These are phyloP conservation scores for Hoplodrina ambigua DNA, from an alignment of 2,888 invertebrate genomes.

Conservation along the genomic window DNA sequence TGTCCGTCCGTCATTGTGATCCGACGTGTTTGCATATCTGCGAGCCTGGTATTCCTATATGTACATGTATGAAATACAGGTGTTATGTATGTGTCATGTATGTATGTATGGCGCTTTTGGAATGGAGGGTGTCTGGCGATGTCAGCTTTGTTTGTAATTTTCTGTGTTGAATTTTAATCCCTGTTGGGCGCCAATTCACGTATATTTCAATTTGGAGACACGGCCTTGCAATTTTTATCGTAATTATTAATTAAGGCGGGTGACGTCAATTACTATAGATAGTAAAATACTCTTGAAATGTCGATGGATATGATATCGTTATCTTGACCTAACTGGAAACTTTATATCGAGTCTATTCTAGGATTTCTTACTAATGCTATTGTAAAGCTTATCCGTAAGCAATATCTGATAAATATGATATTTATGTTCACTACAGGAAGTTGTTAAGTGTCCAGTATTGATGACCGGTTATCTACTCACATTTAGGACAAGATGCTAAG, in stretches of 20 bases:
- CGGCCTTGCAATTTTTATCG: constrained; percentile 4
- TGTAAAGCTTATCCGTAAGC: constrained; percentile 6
- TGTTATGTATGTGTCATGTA: not conserved
- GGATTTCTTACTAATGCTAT: not conserved
- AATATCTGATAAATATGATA: constrained; percentile 23
- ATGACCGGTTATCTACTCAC: constrained; percentile 9
- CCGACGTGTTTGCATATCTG: constrained; percentile 66
- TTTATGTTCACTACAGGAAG: constrained; percentile 24
- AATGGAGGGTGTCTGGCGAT: constrained; percentile 32
- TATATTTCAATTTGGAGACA: constrained; percentile 6
- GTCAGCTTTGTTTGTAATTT: constrained; percentile 37
- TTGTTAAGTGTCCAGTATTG: constrained; percentile 32
- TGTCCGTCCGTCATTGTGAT: constrained; percentile 68
- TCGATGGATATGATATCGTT: constrained; percentile 13
- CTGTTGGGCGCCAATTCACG: constrained; percentile 31
- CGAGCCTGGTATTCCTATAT: constrained; percentile 52
- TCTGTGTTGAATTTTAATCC: constrained; percentile 17
- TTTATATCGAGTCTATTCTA: constrained; percentile 5
- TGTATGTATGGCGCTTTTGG: constrained; percentile 8
- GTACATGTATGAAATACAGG: constrained; percentile 33
- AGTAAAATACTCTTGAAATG: not conserved
- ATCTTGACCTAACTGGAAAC: constrained; percentile 9
- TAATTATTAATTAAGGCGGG: not conserved
- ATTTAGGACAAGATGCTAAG: not conserved
- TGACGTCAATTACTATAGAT: not conserved